Evolutionary conservation across 2,888 invertebrate genomes (phyloP), one percentile per base, ranked within the genome.

Genomic region (Caenorhabditis sp.): DNA sequence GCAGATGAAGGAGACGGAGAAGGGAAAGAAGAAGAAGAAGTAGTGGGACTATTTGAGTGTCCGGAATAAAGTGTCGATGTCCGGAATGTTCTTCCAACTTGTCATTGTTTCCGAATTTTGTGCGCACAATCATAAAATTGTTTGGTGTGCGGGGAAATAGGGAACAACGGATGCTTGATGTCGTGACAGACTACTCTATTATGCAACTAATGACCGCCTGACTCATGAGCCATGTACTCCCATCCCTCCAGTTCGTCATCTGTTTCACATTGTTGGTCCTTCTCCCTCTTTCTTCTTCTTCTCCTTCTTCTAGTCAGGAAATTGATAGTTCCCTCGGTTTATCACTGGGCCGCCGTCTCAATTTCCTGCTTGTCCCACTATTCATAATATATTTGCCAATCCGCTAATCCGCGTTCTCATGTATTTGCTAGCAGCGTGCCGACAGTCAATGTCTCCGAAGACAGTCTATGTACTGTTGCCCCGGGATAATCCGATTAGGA

Each of bases 161-260:
- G 35, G 68, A 68, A 68, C 68, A 68, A 68, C 68, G 68, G 68
- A 68, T 59, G 68, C 43, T 58, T 41, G 39, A 68, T 68, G 58
- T 68, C 68, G 68, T 68, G 68, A 59, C 68, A 68, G 68, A 68
- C 68, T 68, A 52, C 68, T 68, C 68, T 68, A 68, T 68, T 68
- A 68, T 68, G 56, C 68, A 68, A 68, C 68, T 68, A 68, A 68
- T 68, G 68, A 68, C 58, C 52, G 50, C 39, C 59, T 59, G 68
- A 59, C 68, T 68, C 66, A 63, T 63, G 63, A 63, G 45, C 15
- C 27, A 13, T 24, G 20, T 20, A 30, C 63, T 32, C 46, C 53
- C 22, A 5, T 30, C 30, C 30, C 53, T 37, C 24, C 56, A 50
- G 50, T 56, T 56, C 56, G 24, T 56, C 66, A 68, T 50, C 50